Evolutionary conservation across 2,797 vertebrate genomes (phyloP), one percentile per base, ranked within the genome.

Genomic region (Sarcophilus harrisii): DNA sequence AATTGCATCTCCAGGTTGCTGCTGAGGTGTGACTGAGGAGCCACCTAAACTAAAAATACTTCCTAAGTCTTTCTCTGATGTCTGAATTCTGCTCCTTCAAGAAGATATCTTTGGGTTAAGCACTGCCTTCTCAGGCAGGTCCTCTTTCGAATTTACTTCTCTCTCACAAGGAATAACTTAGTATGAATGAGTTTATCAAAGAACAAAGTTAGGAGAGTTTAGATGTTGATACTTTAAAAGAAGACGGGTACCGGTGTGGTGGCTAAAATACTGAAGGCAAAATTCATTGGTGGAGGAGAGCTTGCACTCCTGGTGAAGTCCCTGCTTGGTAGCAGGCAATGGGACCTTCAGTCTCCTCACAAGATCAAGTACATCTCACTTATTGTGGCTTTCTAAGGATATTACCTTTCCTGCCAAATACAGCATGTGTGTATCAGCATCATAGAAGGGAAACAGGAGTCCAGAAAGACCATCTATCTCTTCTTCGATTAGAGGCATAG

Each of bases 401-500:
- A 92, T 96, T 97, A 99, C 99, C 99, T 99, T 99, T 97, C 99
- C 99, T 58, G 99, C 99, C 98, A 99, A 97, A 98, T 99, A 99
- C 57, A 99, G 98, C 99, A 99, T 99, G 98, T 99, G 99, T 0
- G 99, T 99, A 98, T 99, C 99, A 0, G 99, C 99, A 0, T 99
- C 99, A 0, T 99, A 99, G 98, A 99, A 99, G 0, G 99, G 99
- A 98, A 99, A 99, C 94, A 99, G 98, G 93, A 99, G 98, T 66
- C 99, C 99, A 0, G 99, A 99, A n/a, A 99, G 99, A 0, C 99
- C 99, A 0, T 99, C 99, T 0, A 99, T 99, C 97, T 99, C 99
- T 97, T 99, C 99, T 97, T 99, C 99, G 1, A 99, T 99, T 90
- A 99, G 98, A 6, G 99, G 99, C 99, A 99, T 99, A 93, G 99